phyloP scores from a whole-genome alignment of 2,113 vertebrate genomes.

The Sterrhoptilus dennistouni region DNA sequence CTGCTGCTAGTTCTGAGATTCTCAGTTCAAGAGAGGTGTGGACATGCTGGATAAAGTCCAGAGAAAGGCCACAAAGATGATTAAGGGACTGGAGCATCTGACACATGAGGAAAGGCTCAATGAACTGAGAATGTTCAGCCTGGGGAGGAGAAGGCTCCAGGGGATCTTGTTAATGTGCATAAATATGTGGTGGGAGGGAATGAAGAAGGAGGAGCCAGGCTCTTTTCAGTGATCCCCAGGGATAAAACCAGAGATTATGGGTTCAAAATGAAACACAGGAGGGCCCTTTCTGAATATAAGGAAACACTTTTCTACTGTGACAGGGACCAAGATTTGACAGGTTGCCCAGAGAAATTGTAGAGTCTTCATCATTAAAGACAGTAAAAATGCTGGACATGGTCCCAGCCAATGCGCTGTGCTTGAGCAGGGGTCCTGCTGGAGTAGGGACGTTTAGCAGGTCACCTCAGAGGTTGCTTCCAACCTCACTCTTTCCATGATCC shows the following conservation, averaged over 20 bases:
- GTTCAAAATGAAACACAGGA: neutral
- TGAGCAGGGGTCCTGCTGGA: neutral
- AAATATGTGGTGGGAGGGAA: neutral
- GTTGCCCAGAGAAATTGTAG: neutral
- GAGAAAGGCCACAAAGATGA: neutral
- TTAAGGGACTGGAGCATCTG: neutral
- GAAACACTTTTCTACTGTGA: neutral
- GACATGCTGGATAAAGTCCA: neutral
- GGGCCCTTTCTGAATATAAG: neutral
- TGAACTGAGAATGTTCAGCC: neutral
- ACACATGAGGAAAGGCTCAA: neutral
- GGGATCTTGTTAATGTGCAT: neutral
- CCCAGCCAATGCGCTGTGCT: neutral
- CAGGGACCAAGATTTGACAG: neutral
- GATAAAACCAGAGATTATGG: neutral
- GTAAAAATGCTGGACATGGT: neutral
- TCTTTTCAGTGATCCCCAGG: neutral
- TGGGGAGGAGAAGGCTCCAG: neutral
- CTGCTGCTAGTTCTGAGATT: neutral
- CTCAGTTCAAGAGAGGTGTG: neutral
- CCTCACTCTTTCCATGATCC: neutral
- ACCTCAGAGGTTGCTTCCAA: neutral
- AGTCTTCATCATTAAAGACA: neutral
- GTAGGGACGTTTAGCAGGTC: neutral
- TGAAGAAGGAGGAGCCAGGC: neutral